Conservation (phyloP, 2,888 invertebrate genomes). For the Pseudococcus jackbeardsleyi region DNA sequence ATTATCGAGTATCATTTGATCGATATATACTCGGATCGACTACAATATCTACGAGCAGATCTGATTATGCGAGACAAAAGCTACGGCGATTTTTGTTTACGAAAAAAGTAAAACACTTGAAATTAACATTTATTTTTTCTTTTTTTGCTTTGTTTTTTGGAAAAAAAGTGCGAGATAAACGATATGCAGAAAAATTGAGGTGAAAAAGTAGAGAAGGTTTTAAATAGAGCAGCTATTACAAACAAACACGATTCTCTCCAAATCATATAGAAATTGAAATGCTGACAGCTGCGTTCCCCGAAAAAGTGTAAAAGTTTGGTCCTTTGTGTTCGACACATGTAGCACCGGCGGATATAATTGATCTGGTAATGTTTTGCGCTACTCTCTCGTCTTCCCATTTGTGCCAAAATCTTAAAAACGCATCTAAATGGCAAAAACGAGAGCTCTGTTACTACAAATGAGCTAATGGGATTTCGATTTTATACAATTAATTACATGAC, state of each 20-base stretch:
- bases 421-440: slow-evolving; percentile 60
- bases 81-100: neutral
- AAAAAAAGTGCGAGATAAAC: slow-evolving; percentile 44
- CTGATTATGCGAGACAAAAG: slow-evolving; percentile 16
- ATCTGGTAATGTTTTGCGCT: slow-evolving; percentile 56
- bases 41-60: neutral
- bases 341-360: slow-evolving; percentile 41
- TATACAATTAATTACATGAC: slow-evolving; percentile 49
- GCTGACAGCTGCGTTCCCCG: slow-evolving; percentile 48
- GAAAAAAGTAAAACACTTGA: slow-evolving; percentile 37
- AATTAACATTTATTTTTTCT: slow-evolving; percentile 43
- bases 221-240: slow-evolving; percentile 56
- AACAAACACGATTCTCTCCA: slow-evolving; percentile 57
- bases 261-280: slow-evolving; percentile 56
- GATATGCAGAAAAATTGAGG: slow-evolving; percentile 52
- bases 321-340: slow-evolving; percentile 45
- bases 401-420: slow-evolving; percentile 58
- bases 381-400: slow-evolving; percentile 30
- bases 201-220: slow-evolving; percentile 51
- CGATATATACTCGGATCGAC: slow-evolving; percentile 3
- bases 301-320: slow-evolving; percentile 59
- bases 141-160: neutral
- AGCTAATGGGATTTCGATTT: slow-evolving; percentile 55
- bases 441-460: slow-evolving; percentile 52
- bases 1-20: neutral